Evolutionary conservation across 2,113 vertebrate genomes (phyloP).

Genomic region (Gallinago media): DNA sequence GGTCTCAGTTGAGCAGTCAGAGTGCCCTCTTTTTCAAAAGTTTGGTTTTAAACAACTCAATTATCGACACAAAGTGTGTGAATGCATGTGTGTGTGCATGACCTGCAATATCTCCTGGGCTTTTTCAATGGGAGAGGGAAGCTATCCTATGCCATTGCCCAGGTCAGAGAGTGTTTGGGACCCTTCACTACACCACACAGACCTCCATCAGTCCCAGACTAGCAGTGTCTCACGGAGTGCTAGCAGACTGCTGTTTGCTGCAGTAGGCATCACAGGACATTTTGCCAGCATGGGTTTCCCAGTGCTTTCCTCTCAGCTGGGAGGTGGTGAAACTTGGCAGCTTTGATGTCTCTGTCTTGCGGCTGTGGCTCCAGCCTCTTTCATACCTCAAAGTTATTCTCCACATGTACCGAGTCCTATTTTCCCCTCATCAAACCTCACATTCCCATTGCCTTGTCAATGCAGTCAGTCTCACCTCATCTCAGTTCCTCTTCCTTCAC

Average conservation of each 20-base stretch:
- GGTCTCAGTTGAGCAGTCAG: background rate
- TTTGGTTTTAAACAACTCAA: background rate
- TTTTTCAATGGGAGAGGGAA: background rate
- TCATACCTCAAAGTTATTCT: background rate
- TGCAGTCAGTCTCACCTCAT: background rate
- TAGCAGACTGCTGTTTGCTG: background rate
- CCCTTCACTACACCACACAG: background rate
- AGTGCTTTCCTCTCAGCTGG: background rate
- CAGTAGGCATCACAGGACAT: background rate
- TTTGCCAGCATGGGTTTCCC: background rate
- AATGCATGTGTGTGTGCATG: too few species aligned
- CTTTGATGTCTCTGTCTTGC: background rate
- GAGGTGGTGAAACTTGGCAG: background rate
- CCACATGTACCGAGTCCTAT: fast-evolving
- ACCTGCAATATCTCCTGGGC: fast-evolving
- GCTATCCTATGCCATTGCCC: fast-evolving
- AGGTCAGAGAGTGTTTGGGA: background rate
- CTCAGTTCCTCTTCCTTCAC: background rate
- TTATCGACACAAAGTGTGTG: background rate
- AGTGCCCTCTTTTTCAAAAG: background rate
- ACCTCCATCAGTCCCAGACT: background rate
- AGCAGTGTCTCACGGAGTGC: background rate
- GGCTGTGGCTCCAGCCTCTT: background rate
- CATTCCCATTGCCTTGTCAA: background rate
- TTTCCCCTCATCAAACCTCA: background rate